These are phyloP conservation scores for Malurus alboscapulatus DNA, from an alignment of 2,113 vertebrate species.

Conservation along the genomic window DNA sequence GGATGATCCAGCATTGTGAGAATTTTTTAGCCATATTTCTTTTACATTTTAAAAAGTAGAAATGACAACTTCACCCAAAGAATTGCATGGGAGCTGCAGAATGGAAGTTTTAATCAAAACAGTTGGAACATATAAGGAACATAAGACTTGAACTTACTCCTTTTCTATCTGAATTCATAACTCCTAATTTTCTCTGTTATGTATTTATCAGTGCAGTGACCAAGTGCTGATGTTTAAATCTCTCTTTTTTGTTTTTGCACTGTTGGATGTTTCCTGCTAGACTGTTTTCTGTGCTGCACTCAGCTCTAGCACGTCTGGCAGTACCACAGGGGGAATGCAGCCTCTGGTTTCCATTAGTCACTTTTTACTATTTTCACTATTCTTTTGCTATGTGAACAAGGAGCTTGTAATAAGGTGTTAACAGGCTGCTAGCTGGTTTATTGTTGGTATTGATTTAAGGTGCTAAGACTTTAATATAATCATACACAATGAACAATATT, in stretches of 20 bases:
- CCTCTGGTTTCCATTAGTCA: constrained; percentile 64
- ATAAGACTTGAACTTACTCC: neutral
- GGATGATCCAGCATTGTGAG: neutral
- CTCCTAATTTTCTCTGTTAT: neutral
- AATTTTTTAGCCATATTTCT: neutral
- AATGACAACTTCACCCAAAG: neutral
- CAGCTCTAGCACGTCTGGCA: neutral
- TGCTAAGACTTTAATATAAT: constrained; percentile 59
- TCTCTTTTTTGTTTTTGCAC: neutral
- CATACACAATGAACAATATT: constrained; percentile 13
- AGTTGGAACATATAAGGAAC: neutral
- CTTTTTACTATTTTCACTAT: neutral
- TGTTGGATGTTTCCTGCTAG: neutral
- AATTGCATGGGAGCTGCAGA: neutral
- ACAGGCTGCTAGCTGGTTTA: constrained; percentile 60
- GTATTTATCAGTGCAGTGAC: neutral
- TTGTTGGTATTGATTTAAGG: constrained; percentile 41
- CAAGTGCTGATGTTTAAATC: neutral
- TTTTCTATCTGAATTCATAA: neutral
- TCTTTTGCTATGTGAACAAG: neutral
- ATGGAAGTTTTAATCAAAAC: neutral
- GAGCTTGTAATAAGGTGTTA: constrained; percentile 63
- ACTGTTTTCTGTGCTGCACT: neutral
- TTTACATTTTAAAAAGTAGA: neutral
- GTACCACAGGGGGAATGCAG: neutral